phyloP scores from a whole-genome alignment of 2,113 vertebrate species.

The Nothoprocta perdicaria region DNA sequence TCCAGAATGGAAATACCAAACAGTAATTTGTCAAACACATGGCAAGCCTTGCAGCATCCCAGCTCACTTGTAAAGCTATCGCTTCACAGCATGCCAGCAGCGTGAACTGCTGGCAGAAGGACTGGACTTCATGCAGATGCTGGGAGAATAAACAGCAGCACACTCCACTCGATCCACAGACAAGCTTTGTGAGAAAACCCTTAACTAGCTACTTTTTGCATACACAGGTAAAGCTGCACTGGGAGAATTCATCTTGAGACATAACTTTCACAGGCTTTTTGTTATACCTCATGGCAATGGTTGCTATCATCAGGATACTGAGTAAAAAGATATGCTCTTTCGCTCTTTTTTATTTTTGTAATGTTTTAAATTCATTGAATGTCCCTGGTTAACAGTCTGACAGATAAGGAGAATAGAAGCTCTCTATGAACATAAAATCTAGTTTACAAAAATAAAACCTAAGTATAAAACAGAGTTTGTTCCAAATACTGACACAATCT shows the following conservation, averaged over 20 bases:
- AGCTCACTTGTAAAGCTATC: constrained; percentile 1
- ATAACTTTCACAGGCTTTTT: background rate
- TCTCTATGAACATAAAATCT: background rate
- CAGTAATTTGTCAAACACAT: background rate
- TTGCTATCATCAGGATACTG: background rate
- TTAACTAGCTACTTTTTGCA: background rate
- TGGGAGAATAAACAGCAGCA: background rate
- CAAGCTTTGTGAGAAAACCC: background rate
- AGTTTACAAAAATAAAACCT: constrained; percentile 21
- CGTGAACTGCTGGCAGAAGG: background rate
- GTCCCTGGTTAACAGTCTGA: background rate
- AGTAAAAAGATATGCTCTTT: background rate
- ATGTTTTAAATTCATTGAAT: background rate
- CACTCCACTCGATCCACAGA: background rate
- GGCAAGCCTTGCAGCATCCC: background rate
- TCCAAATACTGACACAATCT: constrained; percentile 26
- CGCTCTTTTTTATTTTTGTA: background rate
- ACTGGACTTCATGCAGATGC: background rate
- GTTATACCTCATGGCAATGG: background rate
- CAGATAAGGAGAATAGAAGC: constrained; percentile 7
- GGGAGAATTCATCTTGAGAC: background rate
- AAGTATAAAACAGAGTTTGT: constrained; percentile 24
- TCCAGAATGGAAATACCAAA: constrained; percentile 24
- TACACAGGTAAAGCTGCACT: background rate
- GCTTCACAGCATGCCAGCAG: background rate